Evolutionary conservation across 1,140 invertebrate species (phyloP), one percentile per base, ranked within the genome.

Genomic region (Pectinophora gossypiella): DNA sequence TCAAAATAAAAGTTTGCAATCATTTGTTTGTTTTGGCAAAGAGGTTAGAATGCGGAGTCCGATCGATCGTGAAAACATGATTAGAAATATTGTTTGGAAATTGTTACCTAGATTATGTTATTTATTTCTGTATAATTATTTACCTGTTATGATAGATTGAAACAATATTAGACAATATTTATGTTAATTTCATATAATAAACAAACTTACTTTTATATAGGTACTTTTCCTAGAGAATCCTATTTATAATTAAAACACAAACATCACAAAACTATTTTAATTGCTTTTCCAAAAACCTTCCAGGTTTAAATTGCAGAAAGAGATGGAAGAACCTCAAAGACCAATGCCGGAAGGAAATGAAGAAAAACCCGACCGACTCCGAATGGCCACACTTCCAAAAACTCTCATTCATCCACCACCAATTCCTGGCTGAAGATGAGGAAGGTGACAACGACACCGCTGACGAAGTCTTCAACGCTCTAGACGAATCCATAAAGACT

Each of bases 251-350:
- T 23, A 23, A 23, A 23, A 23, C n/a, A 23, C 22, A 5, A 23
- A 23, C 22, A 23, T 5, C 4, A 23, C 22, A 23, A 23, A 23
- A 23, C 22, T 23, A 23, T 5, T 23, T 23, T 23, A 32, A 32
- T 2, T n/a, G n/a, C n/a, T 32, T 10, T 23, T 32, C n/a, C n/a
- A 15, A 44, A n/a, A n/a, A n/a, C n/a, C 15, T 87, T 87, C 16
- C 76, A 87, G 84, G 70, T 59, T 23, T 80, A n/a, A 83, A 80
- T 48, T 85, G 82, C 56, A 68, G 83, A 61, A 87, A 85, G 32
- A 70, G 68, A 73, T 87, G 85, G 85, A 87, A 87, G 68, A 87
- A 85, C 23, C 62, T 87, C 18, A 87, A 87, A 61, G 85, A 87
- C 40, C 81, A 85, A 69, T 87, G 80, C 51, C 68, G 85, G 23